Evolutionary conservation across 2,888 invertebrate genomes (phyloP), one percentile per base, ranked within the genome.

Genomic region (Heliconius charithonia): DNA sequence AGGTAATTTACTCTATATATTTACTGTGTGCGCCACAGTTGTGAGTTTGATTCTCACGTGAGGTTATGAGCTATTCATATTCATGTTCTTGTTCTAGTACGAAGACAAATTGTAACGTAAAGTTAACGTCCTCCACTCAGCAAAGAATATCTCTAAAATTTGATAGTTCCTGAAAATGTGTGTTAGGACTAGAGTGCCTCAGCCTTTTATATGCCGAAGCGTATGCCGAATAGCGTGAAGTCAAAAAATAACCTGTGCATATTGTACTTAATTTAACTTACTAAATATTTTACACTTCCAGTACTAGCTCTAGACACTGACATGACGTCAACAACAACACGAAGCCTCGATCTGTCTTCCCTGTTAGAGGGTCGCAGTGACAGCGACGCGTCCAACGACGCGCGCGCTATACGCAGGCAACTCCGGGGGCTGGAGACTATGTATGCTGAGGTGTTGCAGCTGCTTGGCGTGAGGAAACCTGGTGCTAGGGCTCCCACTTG

Each of bases 371-470:
- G 96, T 27, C 95, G 96, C 76, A 97, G 97, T 0, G 97, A 97
- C 88, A 97, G 97, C 75, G 97, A 97, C 87, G 95, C 97, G 22
- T 97, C 97, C 0, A 96, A 96, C 3, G 97, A 97, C 88, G 97
- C 97, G 3, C 95, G 97, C 83, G 97, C 97, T 56, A 97, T 98
- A 82, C 94, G 97, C 37, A 96, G 97, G 81, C 98, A 98, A 88
- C 93, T 98, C 59, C 96, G 98, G 86, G 97, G 98, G 0, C 93
- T 98, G 7, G 98, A 98, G 94, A 97, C 96, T 84, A 98, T 98
- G 98, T 98, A 98, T 88, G 97, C 97, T 0, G 98, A 98, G 94
- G 98, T 97, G 86, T 84, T 95, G 82, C 94, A 95, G 82, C 90
- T 95, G 83, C 85, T 95, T 10, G 95, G 95, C 0, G 89, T 90